These are phyloP conservation scores for Euphonia xanthogaster DNA, from an alignment of 2,797 vertebrate species.

Conservation along the genomic window DNA sequence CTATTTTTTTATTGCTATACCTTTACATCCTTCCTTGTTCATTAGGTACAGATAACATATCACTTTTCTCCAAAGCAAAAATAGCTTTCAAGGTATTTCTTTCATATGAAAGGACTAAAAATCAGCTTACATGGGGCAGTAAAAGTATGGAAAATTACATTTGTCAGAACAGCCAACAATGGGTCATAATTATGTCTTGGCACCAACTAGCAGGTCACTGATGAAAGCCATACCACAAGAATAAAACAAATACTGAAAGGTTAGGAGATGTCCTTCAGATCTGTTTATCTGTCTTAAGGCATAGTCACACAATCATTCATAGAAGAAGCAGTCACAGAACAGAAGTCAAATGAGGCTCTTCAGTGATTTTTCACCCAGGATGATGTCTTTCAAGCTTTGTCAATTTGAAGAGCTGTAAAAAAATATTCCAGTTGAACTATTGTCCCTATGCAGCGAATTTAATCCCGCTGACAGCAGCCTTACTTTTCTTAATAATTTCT, in stretches of 20 bases:
- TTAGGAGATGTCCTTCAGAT: not conserved
- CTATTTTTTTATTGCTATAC: not conserved
- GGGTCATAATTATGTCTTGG: slow-evolving; percentile 4
- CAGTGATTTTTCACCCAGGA: not conserved
- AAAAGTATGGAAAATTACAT: slow-evolving; percentile 25
- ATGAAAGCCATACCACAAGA: not conserved
- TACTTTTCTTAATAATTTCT: not conserved
- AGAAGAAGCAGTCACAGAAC: not conserved
- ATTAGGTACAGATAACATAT: not conserved
- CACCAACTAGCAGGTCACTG: slow-evolving; percentile 18
- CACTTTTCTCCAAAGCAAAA: not conserved
- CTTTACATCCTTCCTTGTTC: slow-evolving; percentile 5
- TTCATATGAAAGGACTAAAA: not conserved
- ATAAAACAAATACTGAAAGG: not conserved
- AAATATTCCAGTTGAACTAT: not conserved
- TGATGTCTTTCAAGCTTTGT: slow-evolving; percentile 9
- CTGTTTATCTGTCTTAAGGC: slow-evolving; percentile 3
- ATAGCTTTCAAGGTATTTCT: not conserved
- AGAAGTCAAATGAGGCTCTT: slow-evolving; percentile 12
- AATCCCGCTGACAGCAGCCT: not conserved
- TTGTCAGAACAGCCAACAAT: not conserved
- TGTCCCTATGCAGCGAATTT: not conserved
- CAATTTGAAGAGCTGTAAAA: not conserved
- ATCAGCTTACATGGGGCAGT: not conserved
- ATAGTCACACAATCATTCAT: not conserved